Evolutionary conservation across 2,113 vertebrate species (phyloP).

Genomic region (Pedionomus torquatus): DNA sequence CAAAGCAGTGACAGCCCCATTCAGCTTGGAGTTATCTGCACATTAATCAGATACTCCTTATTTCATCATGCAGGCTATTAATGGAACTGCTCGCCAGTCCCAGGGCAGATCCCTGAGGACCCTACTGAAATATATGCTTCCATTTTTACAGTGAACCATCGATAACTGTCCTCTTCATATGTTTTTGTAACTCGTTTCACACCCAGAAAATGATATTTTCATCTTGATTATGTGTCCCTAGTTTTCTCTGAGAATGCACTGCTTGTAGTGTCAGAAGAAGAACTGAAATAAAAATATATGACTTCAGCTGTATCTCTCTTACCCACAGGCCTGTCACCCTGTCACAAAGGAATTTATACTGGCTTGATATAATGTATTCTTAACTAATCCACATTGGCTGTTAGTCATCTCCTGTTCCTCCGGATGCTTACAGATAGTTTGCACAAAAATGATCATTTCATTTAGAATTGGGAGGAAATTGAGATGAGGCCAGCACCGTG

Average conservation of each 20-base stretch:
- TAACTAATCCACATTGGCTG: not conserved
- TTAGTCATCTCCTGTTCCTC: not conserved
- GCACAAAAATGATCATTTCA: not conserved
- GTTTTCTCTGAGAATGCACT: not conserved
- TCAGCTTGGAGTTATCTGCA: not conserved
- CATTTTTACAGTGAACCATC: not conserved
- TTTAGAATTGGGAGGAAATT: not conserved
- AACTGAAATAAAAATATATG: constrained; percentile 14
- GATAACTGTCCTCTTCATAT: not conserved
- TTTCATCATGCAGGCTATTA: not conserved
- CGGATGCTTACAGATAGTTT: not conserved
- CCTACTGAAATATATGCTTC: not conserved
- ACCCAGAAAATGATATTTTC: not conserved
- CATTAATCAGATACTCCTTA: not conserved
- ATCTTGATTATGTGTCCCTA: not conserved
- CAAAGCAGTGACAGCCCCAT: not conserved
- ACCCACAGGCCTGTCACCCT: not conserved
- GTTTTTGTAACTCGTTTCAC: not conserved
- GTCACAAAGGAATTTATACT: constrained; percentile 16
- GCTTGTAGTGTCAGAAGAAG: not conserved
- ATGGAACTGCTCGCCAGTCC: not conserved
- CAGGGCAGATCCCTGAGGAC: not conserved
- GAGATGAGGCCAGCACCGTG: not conserved
- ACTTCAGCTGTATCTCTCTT: not conserved
- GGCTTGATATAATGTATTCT: constrained; percentile 20